Base-by-base conservation (phyloP, 1,140 invertebrate species). In the Manduca sexta region DNA sequence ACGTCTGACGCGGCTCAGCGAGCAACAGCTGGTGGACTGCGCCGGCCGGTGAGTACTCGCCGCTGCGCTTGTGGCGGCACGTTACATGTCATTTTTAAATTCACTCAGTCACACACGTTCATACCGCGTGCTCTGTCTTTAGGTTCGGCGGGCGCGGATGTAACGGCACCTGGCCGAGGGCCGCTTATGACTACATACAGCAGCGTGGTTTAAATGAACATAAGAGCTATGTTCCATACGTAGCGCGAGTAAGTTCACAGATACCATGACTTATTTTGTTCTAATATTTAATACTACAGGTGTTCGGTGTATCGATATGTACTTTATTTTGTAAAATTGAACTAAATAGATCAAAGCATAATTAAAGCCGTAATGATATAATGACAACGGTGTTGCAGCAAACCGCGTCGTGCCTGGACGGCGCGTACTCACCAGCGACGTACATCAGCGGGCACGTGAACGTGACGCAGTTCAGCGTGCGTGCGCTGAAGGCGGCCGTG, bases 1-100 rank as follows among this genome's bases (percentile, higher is more conserved):
- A 1, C 90, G 94, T 64, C 86, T 97, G 47, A 88, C 95, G 1
- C 86, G 94, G 12, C 88, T 98, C 10, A 97, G 95, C 3, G 94
- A 97, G 74, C 95, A 96, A 89, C 94, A 96, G 37, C 86, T 99
- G 34, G 92, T 99, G 52, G 97, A 98, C 87, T 99, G 97, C 83
- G 96, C 94, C n/a, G 98, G 97, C 96, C 94, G 93, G 64, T 91
- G 74, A 76, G 65, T 65, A 37, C n/a, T n/a, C 31, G 7, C 29
- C n/a, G 30, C 12, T 2, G n/a, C n/a, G n/a, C n/a, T n/a, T n/a
- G n/a, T n/a, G n/a, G n/a, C n/a, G n/a, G n/a, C n/a, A n/a, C n/a
- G n/a, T n/a, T n/a, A n/a, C n/a, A n/a, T n/a, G n/a, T n/a, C n/a
- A n/a, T n/a, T n/a, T n/a, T n/a, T n/a, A n/a, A n/a, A n/a, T n/a